phyloP scores from a whole-genome alignment of 2,888 invertebrate species.

The Lapara coniferarum region DNA sequence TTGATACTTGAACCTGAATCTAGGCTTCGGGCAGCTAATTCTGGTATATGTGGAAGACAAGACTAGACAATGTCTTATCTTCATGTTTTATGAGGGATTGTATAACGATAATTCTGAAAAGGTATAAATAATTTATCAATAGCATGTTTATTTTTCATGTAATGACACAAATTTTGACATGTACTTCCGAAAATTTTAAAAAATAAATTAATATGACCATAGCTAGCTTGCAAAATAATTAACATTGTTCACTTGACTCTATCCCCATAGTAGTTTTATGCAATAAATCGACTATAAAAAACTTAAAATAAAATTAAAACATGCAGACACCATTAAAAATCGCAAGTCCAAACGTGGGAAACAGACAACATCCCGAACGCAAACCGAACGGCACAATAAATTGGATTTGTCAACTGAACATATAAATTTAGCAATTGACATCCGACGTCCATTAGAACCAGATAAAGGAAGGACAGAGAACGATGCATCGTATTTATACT shows the following conservation, averaged over 20 bases:
- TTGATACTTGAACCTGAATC: slow-evolving; percentile 74
- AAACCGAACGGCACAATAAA: slow-evolving; percentile 53
- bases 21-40: slow-evolving; percentile 30
- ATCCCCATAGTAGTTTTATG: not conserved
- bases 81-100: too few species aligned
- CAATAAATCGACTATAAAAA: not conserved
- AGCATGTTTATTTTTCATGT: too few species aligned
- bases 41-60: too few species aligned
- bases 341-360: slow-evolving; percentile 35
- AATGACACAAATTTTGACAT: too few species aligned
- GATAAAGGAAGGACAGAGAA: slow-evolving; percentile 40
- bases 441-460: slow-evolving; percentile 54
- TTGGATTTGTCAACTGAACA: slow-evolving; percentile 71
- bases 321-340: slow-evolving; percentile 39
- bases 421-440: slow-evolving; percentile 72
- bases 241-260: too few species aligned
- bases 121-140: too few species aligned
- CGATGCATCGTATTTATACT: slow-evolving; percentile 42
- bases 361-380: not conserved
- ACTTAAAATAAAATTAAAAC: not conserved
- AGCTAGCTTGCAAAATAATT: too few species aligned
- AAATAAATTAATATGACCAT: too few species aligned
- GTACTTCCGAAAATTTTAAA: too few species aligned
- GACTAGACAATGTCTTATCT: too few species aligned
- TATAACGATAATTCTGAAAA: too few species aligned